Conservation (phyloP, 2,797 vertebrate genomes). For the Artibeus lituratus region DNA sequence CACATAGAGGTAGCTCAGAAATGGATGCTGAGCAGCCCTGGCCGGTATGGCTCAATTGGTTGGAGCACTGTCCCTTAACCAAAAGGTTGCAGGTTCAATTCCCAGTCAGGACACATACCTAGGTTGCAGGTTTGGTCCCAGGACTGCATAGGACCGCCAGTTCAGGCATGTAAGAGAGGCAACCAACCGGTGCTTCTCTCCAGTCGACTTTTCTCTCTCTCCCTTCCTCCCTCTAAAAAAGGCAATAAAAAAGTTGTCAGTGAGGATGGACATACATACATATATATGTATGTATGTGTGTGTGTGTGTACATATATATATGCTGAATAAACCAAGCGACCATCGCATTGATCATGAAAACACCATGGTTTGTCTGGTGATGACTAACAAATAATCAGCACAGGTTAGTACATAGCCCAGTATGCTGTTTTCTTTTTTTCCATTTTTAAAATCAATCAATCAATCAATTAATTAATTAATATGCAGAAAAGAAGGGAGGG, state of each 20-base stretch:
- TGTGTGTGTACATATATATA: too few relatives aligned
- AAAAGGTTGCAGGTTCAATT: neutral
- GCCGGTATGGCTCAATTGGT: neutral
- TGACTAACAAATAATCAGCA: neutral
- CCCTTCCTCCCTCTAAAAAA: neutral
- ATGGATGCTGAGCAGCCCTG: neutral
- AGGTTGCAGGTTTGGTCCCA: neutral
- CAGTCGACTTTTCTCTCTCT: neutral
- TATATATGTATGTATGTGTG: too few relatives aligned
- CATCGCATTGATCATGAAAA: neutral
- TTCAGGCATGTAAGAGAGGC: neutral
- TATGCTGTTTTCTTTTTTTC: neutral
- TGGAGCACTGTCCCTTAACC: neutral
- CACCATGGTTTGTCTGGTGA: neutral
- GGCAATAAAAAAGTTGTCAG: neutral
- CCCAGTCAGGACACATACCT: neutral
- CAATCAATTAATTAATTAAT: too few relatives aligned
- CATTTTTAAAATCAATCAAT: too few relatives aligned
- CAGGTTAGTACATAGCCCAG: neutral
- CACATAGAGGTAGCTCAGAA: constrained; percentile 15
- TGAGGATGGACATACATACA: neutral
- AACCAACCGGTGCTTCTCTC: neutral
- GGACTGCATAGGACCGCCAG: neutral
- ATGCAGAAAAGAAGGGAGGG: too few relatives aligned
- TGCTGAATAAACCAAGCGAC: neutral